Evolutionary conservation across 2,113 vertebrate genomes (phyloP), one percentile per base, ranked within the genome.

Genomic region (Willisornis vidua): DNA sequence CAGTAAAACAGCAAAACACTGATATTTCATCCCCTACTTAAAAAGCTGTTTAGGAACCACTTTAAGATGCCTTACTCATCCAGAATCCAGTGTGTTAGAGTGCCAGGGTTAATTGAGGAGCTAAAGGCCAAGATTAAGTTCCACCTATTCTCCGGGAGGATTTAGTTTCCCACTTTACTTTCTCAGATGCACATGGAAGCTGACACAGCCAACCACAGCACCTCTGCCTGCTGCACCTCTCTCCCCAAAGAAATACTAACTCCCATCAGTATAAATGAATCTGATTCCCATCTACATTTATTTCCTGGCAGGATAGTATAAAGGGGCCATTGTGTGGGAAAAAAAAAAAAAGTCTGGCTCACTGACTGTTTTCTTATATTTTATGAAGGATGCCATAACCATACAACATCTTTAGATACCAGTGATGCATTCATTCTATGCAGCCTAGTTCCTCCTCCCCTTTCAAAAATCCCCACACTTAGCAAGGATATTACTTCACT

Each of bases 91-190:
- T 49, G 46, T 74, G 39, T 63, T 93, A 86, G 26, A 75, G 39
- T 52, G 52, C 11, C 85, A 96, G 93, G 75, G 85, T 86, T 88
- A 93, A 94, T 5, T 78, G 75, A 80, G 22, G 63, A 74, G 33
- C 28, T 85, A 61, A 96, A 95, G 67, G 55, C 39, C 78, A 96
- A 73, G 72, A 94, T 93, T 83, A 95, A 73, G 63, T 94, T 96
- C 73, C 73, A 89, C 26, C 28, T 90, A 35, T 84, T 94, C 90
- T 86, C 80, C 90, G 82, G 33, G 45, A 94, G 93, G 90, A 93
- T 95, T 88, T 75, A 77, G 52, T 96, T 97, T 96, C 95, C 28
- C 2, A 41, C 81, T 48, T 74, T 70, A 68, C 48, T 91, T 83
- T 81, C 57, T 57, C 35, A 80, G 68, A 94, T 75, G 46, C 9